These are phyloP conservation scores for Laspeyria flexula DNA, from an alignment of 2,888 invertebrate species.

Conservation along the genomic window DNA sequence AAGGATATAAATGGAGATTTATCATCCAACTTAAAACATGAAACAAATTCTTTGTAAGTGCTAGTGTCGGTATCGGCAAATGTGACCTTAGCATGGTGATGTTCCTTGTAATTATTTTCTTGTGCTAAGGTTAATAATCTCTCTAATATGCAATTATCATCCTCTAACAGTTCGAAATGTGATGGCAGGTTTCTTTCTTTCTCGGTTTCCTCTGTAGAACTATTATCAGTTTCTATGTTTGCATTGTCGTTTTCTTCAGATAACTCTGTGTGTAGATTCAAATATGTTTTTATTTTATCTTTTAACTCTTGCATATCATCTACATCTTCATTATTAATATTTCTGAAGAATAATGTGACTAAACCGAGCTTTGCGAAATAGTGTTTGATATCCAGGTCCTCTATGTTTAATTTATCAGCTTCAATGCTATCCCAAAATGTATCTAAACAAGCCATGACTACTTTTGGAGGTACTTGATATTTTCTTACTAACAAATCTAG, in stretches of 20 bases:
- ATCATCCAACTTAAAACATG: constrained; percentile 81
- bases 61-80: constrained; percentile 83
- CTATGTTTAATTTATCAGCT: constrained; percentile 45
- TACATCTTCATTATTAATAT: constrained; percentile 63
- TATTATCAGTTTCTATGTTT: constrained; percentile 35
- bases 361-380: constrained; percentile 69
- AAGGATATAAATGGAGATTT: constrained; percentile 58
- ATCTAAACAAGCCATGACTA: constrained; percentile 81
- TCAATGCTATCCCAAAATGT: constrained; percentile 77
- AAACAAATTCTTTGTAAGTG: constrained; percentile 83
- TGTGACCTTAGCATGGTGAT: constrained; percentile 81
- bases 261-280: constrained; percentile 40
- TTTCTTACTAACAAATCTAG: constrained; percentile 89
- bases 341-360: constrained; percentile 68
- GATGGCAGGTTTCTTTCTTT: constrained; percentile 25
- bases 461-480: constrained; percentile 87
- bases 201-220: neutral
- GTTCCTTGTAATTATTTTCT: constrained; percentile 73
- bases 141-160: constrained; percentile 88
- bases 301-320: constrained; percentile 66
- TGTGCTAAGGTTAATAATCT: constrained; percentile 87
- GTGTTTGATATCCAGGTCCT: constrained; percentile 58
- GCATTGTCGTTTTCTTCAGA: constrained; percentile 36
- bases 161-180: constrained; percentile 76
- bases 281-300: constrained; percentile 54